Base-by-base conservation (phyloP, 1,140 invertebrate genomes). In the Apis florea region DNA sequence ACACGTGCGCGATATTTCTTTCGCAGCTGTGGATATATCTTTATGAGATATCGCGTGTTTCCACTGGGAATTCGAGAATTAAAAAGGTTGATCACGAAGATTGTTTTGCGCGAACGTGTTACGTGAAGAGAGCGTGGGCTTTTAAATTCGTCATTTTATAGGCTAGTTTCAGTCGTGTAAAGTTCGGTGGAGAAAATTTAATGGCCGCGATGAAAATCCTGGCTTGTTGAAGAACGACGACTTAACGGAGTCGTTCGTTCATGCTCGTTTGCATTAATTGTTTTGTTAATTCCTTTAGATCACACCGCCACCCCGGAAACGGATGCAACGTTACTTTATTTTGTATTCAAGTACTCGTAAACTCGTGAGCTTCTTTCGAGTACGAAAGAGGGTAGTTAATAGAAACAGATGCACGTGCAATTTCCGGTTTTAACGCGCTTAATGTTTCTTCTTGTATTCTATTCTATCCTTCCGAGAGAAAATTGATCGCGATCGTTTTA, bases 241-340 rank as follows among this genome's bases (percentile, higher is more conserved):
- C 2, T 40, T 56, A 6, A 26, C 59, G 26, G 4, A 58, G 11
- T 31, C 47, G 24, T 59, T 69, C 58, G 5, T 79, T 61, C 68
- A 6, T 49, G 68, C 58, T 79, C 49, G 49, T 79, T 72, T 72
- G 19, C 69, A 47, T 72, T 72, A 79, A 79, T 72, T 63, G 58
- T 79, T 79, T 54, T 59, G 77, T 63, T 79, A 72, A 72, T 79
- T 64, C 58, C 9, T n/a, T n/a, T 15, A 40, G 40, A 67, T 58
- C 17, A 8, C 24, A 8, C 24, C 49, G 40, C 47, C 77, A 40
- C 47, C 40, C 2, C 8, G 21, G 47, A 40, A 24, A 53, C 21
- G 10, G 10, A 6, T 59, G 6, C 51, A 77, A 58, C 13, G 17
- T 10, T 40, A 40, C 19, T 5, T n/a, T 54, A n/a, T 56, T 58